Conservation (phyloP, 2,113 vertebrate species). For the Equus quagga region DNA sequence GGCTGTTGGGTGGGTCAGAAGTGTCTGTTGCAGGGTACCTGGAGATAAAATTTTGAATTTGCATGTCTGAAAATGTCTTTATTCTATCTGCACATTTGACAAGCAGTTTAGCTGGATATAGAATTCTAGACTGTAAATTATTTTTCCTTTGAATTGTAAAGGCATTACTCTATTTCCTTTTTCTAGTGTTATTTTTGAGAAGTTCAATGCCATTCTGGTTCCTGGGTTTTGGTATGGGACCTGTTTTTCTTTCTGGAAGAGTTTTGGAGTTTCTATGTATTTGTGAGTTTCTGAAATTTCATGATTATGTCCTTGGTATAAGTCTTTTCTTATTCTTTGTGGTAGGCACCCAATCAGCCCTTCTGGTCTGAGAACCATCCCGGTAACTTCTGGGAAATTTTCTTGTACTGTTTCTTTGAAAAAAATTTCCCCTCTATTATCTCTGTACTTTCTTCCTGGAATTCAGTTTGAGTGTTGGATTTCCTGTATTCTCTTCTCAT, state of each 20-base stretch:
- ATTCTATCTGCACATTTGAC: not conserved
- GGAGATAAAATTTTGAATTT: not conserved
- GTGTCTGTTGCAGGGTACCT: not conserved
- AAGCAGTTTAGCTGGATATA: slow-evolving; percentile 8
- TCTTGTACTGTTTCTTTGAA: not conserved
- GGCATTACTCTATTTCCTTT: not conserved
- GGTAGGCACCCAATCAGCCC: not conserved
- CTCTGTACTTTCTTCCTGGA: not conserved
- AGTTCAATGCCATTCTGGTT: not conserved
- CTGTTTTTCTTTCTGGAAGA: not conserved
- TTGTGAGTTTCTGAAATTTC: slow-evolving; percentile 15
- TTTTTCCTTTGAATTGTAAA: not conserved
- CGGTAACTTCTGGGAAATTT: not conserved
- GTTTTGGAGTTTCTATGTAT: slow-evolving; percentile 46
- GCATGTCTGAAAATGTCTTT: slow-evolving; percentile 23
- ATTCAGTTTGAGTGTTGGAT: not conserved
- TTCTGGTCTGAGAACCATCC: not conserved
- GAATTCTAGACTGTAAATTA: slow-evolving; percentile 27
- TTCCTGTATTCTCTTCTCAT: not conserved
- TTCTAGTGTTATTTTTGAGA: slow-evolving; percentile 14
- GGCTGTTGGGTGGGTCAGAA: not conserved
- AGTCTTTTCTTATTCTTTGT: not conserved
- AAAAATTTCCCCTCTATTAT: not conserved
- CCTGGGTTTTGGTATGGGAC: not conserved
- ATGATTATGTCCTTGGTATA: not conserved